These are phyloP conservation scores for Saturnia pavonia DNA, from an alignment of 2,888 invertebrate genomes.

Conservation along the genomic window DNA sequence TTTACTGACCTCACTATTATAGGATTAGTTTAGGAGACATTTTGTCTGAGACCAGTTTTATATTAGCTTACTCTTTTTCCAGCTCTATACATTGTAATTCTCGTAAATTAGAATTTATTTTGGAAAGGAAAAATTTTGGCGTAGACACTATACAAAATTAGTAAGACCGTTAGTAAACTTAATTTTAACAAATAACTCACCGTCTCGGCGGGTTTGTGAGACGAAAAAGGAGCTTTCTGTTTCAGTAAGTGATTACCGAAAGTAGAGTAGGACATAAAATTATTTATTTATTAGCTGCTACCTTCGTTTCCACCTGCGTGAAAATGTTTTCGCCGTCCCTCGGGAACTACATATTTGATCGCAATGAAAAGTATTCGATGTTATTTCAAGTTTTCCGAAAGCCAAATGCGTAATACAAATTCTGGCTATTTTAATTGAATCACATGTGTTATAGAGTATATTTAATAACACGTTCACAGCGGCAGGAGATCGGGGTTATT, in stretches of 20 bases:
- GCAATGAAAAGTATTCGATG: constrained; percentile 2
- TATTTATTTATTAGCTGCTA: constrained; percentile 2
- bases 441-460: no score
- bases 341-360: not conserved
- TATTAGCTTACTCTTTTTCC: not conserved
- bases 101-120: constrained; percentile 1
- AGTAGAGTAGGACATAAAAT: not conserved
- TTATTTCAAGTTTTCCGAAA: constrained; percentile 23
- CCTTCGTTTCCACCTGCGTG: not conserved
- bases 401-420: constrained; percentile 5
- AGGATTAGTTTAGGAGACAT: not conserved
- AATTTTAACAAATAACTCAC: not conserved
- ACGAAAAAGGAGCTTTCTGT: not conserved
- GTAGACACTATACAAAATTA: not conserved
- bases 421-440: not conserved
- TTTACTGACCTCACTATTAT: not conserved
- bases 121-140: not conserved
- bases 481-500: no score
- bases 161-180: not conserved
- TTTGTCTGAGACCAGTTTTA: not conserved
- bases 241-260: constrained; percentile 5
- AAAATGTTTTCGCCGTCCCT: not conserved
- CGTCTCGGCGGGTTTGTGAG: not conserved
- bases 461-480: no score
- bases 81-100: not conserved